A percentile compares a stretch with the other conserved stretches of the same genome.
These are phyloP conservation scores for Gymnobelideus leadbeateri DNA, from an alignment of 2,113 vertebrate species.

Conservation along the genomic window DNA sequence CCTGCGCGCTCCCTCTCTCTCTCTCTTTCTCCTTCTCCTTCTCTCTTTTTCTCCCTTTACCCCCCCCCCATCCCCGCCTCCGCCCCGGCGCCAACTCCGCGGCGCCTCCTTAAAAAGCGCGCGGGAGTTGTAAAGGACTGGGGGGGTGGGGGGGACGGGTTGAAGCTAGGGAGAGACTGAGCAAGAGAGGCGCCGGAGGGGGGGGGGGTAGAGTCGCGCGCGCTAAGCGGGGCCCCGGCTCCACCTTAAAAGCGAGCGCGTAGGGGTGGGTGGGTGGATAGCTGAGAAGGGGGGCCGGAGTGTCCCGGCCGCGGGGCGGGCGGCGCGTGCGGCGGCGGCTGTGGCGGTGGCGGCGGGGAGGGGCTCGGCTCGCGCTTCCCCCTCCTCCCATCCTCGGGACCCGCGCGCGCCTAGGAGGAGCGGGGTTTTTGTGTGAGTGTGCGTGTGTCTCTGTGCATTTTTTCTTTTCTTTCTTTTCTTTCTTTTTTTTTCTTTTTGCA, in stretches of 20 bases:
- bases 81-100: slow-evolving; percentile 75
- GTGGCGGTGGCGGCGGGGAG: slow-evolving; percentile 71
- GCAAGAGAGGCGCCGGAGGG: slow-evolving; percentile 58
- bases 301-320: slow-evolving; percentile 80
- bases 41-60: not conserved
- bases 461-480: not conserved
- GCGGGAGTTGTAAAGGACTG: slow-evolving; percentile 64
- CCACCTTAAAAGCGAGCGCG: slow-evolving; percentile 82
- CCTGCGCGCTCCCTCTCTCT: slow-evolving; percentile 55
- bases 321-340: slow-evolving; percentile 76
- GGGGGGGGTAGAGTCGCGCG: slow-evolving; percentile 51
- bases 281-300: slow-evolving; percentile 77
- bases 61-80: slow-evolving; percentile 72
- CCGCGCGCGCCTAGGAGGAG: slow-evolving; percentile 81
- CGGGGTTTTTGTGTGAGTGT: slow-evolving; percentile 75
- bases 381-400: slow-evolving; percentile 76
- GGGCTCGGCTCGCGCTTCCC: slow-evolving; percentile 76
- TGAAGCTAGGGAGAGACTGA: slow-evolving; percentile 46
- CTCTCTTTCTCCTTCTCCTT: not conserved
- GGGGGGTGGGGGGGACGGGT: slow-evolving; percentile 55
- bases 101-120: slow-evolving; percentile 77
- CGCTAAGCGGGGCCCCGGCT: slow-evolving; percentile 67
- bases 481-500: slow-evolving; percentile 68
- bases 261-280: slow-evolving; percentile 79
- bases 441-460: slow-evolving; percentile 69